Percentiles rank a stretch among this genome's conserved stretches.
Conservation (phyloP, 1,140 invertebrate genomes). For the Scylla paramamosain region DNA sequence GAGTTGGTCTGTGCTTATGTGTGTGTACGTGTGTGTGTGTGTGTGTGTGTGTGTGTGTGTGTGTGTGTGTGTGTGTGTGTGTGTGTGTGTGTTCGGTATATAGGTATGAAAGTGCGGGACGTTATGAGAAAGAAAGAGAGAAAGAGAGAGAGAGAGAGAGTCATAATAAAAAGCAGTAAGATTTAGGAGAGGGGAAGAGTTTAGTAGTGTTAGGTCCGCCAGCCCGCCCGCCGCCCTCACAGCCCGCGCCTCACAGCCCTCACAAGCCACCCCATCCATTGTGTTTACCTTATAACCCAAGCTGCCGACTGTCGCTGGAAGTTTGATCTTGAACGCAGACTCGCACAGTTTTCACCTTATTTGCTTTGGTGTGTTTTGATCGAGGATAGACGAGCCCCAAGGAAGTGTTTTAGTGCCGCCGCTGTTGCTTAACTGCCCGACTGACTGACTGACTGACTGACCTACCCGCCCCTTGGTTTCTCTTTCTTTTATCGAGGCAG, state of each 20-base stretch:
- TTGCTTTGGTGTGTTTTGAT: not conserved
- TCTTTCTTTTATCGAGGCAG: not conserved
- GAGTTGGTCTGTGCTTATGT: too few species aligned
- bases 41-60: too few species aligned
- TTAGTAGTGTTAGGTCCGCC: too few species aligned
- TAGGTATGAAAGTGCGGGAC: too few species aligned
- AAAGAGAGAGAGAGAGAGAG: not conserved
- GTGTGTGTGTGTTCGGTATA: too few species aligned
- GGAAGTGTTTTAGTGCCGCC: not conserved
- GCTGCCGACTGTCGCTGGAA: not conserved
- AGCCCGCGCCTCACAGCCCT: not conserved
- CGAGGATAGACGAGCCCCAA: not conserved
- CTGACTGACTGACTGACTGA: too few species aligned
- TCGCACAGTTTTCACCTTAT: not conserved
- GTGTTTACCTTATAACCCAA: not conserved
- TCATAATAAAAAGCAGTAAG: too few species aligned
- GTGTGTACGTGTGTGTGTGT: too few species aligned
- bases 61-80: too few species aligned
- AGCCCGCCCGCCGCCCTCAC: not conserved
- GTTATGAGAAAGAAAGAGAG: not conserved
- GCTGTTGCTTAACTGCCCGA: too few species aligned
- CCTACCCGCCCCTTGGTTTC: not conserved
- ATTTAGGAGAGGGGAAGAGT: too few species aligned
- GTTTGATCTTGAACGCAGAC: not conserved
- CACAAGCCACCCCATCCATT: constrained; percentile 6